Evolutionary conservation across 2,797 vertebrate species (phyloP).

Genomic region (Salmo trutta): DNA sequence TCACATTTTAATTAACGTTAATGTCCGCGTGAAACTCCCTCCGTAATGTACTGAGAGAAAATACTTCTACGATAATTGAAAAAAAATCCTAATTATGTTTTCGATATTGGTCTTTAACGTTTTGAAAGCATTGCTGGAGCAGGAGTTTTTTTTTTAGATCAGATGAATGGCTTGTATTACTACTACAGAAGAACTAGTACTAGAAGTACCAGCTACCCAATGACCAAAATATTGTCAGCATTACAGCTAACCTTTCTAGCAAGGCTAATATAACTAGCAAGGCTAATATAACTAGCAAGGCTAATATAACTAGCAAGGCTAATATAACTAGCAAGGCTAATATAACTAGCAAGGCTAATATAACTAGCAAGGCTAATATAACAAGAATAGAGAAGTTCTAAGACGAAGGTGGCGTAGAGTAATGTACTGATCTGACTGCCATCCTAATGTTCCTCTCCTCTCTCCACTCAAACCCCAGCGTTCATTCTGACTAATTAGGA

Average conservation of each 20-base stretch:
- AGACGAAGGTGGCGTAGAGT: slow-evolving; percentile 17
- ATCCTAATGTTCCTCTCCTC: slow-evolving; percentile 58
- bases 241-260: background rate
- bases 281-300: background rate
- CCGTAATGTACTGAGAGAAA: background rate
- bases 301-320: background rate
- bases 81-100: slow-evolving; percentile 26
- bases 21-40: slow-evolving; percentile 6
- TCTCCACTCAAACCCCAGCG: slow-evolving; percentile 70
- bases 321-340: too few species aligned
- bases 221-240: background rate
- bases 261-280: background rate
- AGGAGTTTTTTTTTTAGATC: background rate
- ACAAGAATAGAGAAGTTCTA: slow-evolving; percentile 8
- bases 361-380: background rate
- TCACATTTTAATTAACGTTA: slow-evolving; percentile 24
- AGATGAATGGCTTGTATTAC: background rate
- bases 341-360: background rate
- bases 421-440: slow-evolving; percentile 43
- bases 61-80: slow-evolving; percentile 13
- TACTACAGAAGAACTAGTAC: background rate
- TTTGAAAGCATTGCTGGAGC: background rate
- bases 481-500: slow-evolving; percentile 84
- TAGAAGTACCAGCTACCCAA: background rate
- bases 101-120: background rate